Conservation (phyloP, 2,113 vertebrate species). For the Oncorhynchus keta region DNA sequence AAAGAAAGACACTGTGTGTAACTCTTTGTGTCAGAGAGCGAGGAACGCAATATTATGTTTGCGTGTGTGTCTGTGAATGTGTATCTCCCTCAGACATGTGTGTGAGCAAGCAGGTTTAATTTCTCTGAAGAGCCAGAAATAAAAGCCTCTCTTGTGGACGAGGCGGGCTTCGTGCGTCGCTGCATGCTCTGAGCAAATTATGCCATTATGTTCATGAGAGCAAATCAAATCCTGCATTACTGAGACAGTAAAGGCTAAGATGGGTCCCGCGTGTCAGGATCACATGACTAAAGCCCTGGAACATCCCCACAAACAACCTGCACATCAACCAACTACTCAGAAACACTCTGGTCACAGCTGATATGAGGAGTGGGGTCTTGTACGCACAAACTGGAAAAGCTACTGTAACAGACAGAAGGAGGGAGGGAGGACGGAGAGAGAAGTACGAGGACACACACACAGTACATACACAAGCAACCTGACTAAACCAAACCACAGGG, state of each 20-base stretch:
- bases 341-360: not conserved
- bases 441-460: not conserved
- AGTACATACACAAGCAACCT: conserved; percentile 1
- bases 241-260: conserved; percentile 40
- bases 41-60: not conserved
- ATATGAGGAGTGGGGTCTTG: not conserved
- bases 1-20: not conserved
- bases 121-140: conserved; percentile 64
- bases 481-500: not conserved
- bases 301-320: conserved; percentile 27
- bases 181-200: conserved; percentile 62
- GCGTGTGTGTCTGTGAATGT: not conserved
- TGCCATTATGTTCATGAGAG: conserved; percentile 63
- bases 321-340: not conserved
- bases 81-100: not conserved
- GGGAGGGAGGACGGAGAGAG: no score
- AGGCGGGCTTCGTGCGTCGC: conserved; percentile 21
- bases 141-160: conserved; percentile 60
- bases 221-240: conserved; percentile 61
- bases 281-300: conserved; percentile 30
- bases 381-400: not conserved
- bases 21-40: not conserved
- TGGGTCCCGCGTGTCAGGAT: conserved; percentile 36
- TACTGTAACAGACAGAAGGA: not conserved
- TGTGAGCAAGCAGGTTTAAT: conserved; percentile 52